phyloP scores from a whole-genome alignment of 2,797 vertebrate species.

The Buceros bicornis region DNA sequence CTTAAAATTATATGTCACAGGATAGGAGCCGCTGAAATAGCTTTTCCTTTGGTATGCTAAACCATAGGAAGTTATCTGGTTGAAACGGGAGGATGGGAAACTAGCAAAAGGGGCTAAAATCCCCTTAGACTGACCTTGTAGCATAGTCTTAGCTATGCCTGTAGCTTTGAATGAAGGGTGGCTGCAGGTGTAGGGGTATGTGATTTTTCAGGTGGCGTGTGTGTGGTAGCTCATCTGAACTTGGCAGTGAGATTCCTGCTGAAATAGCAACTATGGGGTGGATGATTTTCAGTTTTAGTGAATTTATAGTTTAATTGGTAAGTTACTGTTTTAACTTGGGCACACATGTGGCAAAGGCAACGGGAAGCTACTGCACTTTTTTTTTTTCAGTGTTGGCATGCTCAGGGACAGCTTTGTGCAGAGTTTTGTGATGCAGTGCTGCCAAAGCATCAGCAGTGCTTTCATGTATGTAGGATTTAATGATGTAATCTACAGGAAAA shows the following conservation, averaged over 20 bases:
- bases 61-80: not conserved
- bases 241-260: not conserved
- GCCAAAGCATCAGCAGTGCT: not conserved
- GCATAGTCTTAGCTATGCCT: not conserved
- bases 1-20: not conserved
- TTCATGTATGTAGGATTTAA: not conserved
- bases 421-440: not conserved
- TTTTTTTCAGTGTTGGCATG: not conserved
- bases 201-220: not conserved
- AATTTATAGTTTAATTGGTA: slow-evolving; percentile 47
- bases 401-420: not conserved
- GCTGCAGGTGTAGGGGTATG: not conserved
- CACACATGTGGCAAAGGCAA: not conserved
- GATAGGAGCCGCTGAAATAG: not conserved
- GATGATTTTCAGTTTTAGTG: slow-evolving; percentile 12
- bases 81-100: not conserved
- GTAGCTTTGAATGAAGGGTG: not conserved
- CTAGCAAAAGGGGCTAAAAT: not conserved
- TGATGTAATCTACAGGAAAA: not conserved
- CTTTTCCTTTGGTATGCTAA: not conserved
- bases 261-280: not conserved
- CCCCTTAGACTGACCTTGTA: not conserved
- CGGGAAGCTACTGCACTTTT: not conserved
- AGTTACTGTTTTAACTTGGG: slow-evolving; percentile 15
- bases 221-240: not conserved